A percentile compares a stretch with the other conserved stretches of the same genome.
Conservation (phyloP, 2,888 invertebrate genomes). For the Tenthredo mesomela region DNA sequence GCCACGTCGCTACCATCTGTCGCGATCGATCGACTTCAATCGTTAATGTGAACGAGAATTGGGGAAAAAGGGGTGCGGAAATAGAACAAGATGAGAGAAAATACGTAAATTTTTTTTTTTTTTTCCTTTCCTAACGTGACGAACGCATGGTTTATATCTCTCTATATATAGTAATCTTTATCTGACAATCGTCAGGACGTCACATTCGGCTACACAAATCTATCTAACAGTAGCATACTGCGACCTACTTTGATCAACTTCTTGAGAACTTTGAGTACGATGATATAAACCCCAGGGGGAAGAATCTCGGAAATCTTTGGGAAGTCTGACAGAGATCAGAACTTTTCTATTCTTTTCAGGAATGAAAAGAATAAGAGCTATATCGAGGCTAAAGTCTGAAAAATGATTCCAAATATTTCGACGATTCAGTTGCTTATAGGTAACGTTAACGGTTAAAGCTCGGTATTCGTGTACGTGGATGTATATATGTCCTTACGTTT, state of each 20-base stretch:
- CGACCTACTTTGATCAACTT: slow-evolving; percentile 22
- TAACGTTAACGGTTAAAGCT: not conserved
- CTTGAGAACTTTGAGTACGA: not conserved
- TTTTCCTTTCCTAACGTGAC: not conserved
- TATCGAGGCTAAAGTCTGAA: not conserved
- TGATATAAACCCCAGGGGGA: not conserved
- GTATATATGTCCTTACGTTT: slow-evolving; percentile 33
- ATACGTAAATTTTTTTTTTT: not conserved
- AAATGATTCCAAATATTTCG: not conserved
- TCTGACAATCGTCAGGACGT: not conserved
- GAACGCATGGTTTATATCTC: not conserved
- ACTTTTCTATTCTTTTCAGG: not conserved
- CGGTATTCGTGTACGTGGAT: not conserved
- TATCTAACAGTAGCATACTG: not conserved
- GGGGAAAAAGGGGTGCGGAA: slow-evolving; percentile 29
- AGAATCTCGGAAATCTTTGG: not conserved
- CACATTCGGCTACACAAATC: not conserved
- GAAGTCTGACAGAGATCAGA: not conserved
- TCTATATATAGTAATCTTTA: not conserved
- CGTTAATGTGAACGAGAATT: slow-evolving; percentile 71
- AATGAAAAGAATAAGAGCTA: not conserved
- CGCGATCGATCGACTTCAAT: slow-evolving; percentile 73
- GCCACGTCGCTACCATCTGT: slow-evolving; percentile 74
- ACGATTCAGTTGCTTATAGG: not conserved
- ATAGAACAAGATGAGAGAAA: slow-evolving; percentile 1